A percentile compares a stretch with the other conserved stretches of the same genome.
Conservation (phyloP, 2,888 invertebrate species). For the Eupithecia exiguata region DNA sequence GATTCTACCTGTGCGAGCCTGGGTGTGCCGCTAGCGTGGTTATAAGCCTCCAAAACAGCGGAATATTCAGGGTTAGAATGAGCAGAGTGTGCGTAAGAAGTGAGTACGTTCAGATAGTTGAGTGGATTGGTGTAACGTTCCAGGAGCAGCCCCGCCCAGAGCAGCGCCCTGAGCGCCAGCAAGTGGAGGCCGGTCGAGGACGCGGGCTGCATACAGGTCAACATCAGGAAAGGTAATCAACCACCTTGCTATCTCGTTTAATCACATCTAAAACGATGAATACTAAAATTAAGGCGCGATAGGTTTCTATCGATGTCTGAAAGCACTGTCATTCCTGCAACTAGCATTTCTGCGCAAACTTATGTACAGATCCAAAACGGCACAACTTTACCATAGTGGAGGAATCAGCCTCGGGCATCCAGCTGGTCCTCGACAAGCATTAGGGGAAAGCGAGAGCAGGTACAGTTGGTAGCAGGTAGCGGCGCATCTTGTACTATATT, state of each 20-base stretch:
- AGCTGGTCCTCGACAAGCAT: constrained; percentile 24
- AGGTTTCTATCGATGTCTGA: background rate
- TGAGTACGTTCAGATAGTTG: background rate
- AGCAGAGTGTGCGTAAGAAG: background rate
- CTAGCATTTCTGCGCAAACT: background rate
- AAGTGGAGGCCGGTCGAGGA: constrained; percentile 30
- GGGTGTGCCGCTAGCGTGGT: no score
- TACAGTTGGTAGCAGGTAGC: no score
- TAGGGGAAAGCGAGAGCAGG: no score
- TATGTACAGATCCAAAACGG: constrained; percentile 8
- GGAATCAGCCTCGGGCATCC: constrained; percentile 21
- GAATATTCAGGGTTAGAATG: background rate
- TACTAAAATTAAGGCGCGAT: background rate
- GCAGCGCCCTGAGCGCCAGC: background rate
- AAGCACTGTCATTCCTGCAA: background rate
- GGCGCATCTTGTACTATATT: no score
- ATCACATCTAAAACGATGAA: background rate
- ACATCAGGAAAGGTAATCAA: constrained; percentile 21
- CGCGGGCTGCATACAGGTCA: constrained; percentile 6
- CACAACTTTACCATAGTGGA: constrained; percentile 26
- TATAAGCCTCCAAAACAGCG: no score
- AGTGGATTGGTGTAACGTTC: background rate
- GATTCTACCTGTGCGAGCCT: no score
- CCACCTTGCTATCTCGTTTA: background rate
- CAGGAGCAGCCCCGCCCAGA: background rate